Base-by-base conservation (phyloP, 1,140 invertebrate genomes). In the Ceratitis capitata region DNA sequence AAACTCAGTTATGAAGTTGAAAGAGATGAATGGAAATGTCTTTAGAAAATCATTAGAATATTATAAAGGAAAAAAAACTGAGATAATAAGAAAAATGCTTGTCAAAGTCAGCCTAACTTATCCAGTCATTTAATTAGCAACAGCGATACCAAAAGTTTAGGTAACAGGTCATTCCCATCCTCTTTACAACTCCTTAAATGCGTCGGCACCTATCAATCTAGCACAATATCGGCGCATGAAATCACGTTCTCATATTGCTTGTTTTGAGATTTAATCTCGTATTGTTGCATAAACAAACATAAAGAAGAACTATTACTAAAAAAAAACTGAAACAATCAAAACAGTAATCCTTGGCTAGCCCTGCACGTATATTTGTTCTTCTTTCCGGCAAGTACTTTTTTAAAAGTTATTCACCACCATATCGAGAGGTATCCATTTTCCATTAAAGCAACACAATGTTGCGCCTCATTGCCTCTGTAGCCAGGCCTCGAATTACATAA, bases 181-280 rank as follows among this genome's bases (percentile, higher is more conserved):
- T 19, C 51, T 53, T 19, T 4, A 12, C 14, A 69, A 53, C 51
- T 53, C 32, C 61, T 16, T 19, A 14, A 19, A 6, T 35, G 14
- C 39, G 19, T 35, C 32, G 3, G 14, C 1, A 19, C 61, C 29
- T 6, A 69, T 9, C 19, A 56, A 23, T n/a, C 2, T 19, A 19
- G 49, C 49, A 51, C n/a, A 51, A 5, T 2, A 5, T 51, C 49
- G 39, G 39, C n/a, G 39, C 69, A 42, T 78, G 39, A 78, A 78
- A 78, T 45, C 69, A 78, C 69, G 69, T 78, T 78, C 69, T 78
- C 35, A 3, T 23, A 45, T 78, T 78, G 39, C 69, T 78, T 78
- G 39, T 78, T 45, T 23, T 78, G 69, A 78, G 69, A 78, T 45
- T 78, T 78, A 45, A 78, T 78, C 39, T 78, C n/a, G 69, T 42